Evolutionary conservation across 2,888 invertebrate genomes (phyloP), one percentile per base, ranked within the genome.

Genomic region (Stictocephala bisonia): DNA sequence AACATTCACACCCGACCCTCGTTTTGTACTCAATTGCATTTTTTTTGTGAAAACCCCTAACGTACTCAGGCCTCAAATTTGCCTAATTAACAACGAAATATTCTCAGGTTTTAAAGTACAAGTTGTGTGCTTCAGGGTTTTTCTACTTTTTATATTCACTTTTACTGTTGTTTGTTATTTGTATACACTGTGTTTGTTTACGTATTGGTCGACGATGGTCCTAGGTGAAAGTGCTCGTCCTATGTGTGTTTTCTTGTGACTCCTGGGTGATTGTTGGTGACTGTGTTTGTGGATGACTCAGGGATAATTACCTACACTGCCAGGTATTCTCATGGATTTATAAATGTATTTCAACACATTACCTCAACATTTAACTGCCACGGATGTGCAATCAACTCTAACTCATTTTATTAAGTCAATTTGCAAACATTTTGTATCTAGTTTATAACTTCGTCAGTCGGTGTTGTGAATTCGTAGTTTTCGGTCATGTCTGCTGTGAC

Each of bases 401-500:
- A 35, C 7, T 11, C 11, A 11, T 35, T 35, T 11, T 35, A 35
- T 11, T 11, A 35, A 11, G 9, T 35, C 11, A 35, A 7, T 44
- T 44, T 44, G 18, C 51, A 51, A 51, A 51, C 26, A 6, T 51
- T 22, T 1, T 51, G n/a, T 51, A 51, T 22, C 24, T 11, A 1
- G 3, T 11, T 15, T n/a, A 44, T n/a, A 44, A 44, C 44, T 3
- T 3, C 18, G 7, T 44, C 11, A 6, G 18, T 44, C 18, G n/a
- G 4, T 44, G n/a, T 44, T 44, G 50, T 50, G 18, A 22, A 51
- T 26, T 26, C 26, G 51, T 26, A 51, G 26, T 51, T 26, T 1
- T 48, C 48, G 15, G n/a, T n/a, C n/a, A 69, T 69, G 44, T 69
- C 68, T 13, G 68, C 48, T 7, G 69, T 69, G 18, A 56, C 70